Evolutionary conservation across 2,888 invertebrate genomes (phyloP).

Genomic region (Meloe dianella): DNA sequence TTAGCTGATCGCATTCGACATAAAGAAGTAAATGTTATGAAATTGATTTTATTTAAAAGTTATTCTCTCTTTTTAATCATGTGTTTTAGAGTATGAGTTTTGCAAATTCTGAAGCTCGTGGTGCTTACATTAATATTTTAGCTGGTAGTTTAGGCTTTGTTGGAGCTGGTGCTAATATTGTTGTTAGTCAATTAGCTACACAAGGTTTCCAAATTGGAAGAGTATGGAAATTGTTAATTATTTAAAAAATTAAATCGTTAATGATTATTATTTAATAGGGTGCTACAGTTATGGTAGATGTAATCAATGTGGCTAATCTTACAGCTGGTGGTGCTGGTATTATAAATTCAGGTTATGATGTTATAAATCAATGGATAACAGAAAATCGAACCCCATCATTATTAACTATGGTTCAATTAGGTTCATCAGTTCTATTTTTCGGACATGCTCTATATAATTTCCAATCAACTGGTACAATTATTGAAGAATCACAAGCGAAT

Average conservation of each 20-base stretch:
- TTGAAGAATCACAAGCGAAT: constrained; percentile 63
- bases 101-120: constrained; percentile 64
- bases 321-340: constrained; percentile 48
- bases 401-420: constrained; percentile 57
- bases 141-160: constrained; percentile 65
- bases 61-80: too few relatives aligned
- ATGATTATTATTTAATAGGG: constrained; percentile 39
- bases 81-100: constrained; percentile 61
- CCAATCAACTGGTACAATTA: constrained; percentile 45
- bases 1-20: constrained; percentile 62
- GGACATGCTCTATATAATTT: constrained; percentile 51
- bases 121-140: constrained; percentile 66
- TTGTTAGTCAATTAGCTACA: constrained; percentile 61
- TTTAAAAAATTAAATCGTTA: too few relatives aligned
- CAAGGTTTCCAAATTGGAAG: constrained; percentile 51
- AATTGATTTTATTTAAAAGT: not conserved
- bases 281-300: constrained; percentile 42
- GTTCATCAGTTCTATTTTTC: constrained; percentile 50
- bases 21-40: constrained; percentile 59
- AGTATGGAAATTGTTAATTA: constrained; percentile 38
- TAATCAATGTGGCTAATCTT: constrained; percentile 47
- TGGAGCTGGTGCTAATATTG: constrained; percentile 62
- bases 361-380: constrained; percentile 46
- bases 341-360: constrained; percentile 47
- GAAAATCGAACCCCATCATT: constrained; percentile 51